Percentiles rank a stretch among this genome's conserved stretches.
phyloP scores from a whole-genome alignment of 2,888 invertebrate genomes.

The Pammene aurita region DNA sequence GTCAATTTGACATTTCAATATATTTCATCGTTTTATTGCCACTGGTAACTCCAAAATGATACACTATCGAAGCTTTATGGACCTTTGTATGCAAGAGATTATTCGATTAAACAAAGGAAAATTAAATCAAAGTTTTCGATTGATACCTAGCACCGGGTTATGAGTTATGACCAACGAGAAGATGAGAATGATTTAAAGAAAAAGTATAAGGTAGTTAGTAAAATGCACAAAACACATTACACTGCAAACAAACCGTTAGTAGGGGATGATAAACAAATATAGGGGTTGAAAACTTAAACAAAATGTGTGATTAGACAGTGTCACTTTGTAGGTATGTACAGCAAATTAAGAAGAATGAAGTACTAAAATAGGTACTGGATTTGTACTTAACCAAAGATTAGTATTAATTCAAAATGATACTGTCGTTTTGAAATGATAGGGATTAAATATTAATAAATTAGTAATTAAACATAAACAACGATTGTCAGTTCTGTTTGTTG shows the following conservation, averaged over 20 bases:
- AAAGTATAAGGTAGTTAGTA: conserved; percentile 71
- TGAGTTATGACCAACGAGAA: conserved; percentile 70
- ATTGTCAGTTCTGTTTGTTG: conserved; percentile 61
- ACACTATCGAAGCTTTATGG: conserved; percentile 62
- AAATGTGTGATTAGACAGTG: conserved; percentile 44
- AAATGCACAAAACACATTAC: conserved; percentile 63
- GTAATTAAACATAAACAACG: conserved; percentile 56
- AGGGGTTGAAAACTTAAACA: conserved; percentile 52
- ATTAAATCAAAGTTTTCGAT: conserved; percentile 48
- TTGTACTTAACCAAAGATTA: neutral
- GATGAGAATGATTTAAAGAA: conserved; percentile 55
- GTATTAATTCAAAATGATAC: conserved; percentile 50
- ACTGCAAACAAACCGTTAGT: conserved; percentile 68
- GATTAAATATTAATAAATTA: conserved; percentile 56
- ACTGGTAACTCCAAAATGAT: conserved; percentile 61
- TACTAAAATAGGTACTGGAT: neutral
- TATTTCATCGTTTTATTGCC: conserved; percentile 54
- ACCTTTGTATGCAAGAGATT: conserved; percentile 53
- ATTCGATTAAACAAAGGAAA: conserved; percentile 44
- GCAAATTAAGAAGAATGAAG: conserved; percentile 42
- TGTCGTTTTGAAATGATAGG: conserved; percentile 47
- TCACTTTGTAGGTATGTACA: conserved; percentile 48
- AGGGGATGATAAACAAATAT: conserved; percentile 46
- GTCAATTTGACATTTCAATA: conserved; percentile 69
- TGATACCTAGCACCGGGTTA: conserved; percentile 73